These are phyloP conservation scores for Engystomops pustulosus DNA, from an alignment of 2,113 vertebrate species.

Conservation along the genomic window DNA sequence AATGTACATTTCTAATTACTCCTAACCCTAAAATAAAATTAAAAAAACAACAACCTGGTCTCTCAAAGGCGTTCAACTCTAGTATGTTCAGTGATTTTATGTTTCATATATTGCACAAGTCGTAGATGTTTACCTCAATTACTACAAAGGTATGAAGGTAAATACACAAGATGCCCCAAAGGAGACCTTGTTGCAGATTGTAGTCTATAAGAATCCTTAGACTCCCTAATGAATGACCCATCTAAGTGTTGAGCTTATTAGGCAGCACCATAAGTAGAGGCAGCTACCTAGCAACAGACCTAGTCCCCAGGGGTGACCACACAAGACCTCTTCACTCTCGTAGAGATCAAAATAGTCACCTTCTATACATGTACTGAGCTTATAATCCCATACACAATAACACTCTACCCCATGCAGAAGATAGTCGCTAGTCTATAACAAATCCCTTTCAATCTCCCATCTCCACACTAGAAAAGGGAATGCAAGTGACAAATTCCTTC, in stretches of 20 bases:
- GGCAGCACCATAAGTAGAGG: neutral
- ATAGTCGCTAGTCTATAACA: neutral
- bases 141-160: neutral
- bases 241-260: neutral
- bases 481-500: constrained; percentile 1
- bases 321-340: neutral
- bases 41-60: too few species aligned
- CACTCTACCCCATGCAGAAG: neutral
- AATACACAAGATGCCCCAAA: neutral
- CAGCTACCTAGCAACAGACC: neutral
- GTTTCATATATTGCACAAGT: too few species aligned
- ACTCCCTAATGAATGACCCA: neutral
- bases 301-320: neutral
- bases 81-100: too few species aligned
- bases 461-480: neutral
- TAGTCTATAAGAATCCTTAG: neutral
- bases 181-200: neutral
- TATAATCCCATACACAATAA: neutral
- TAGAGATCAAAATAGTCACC: neutral
- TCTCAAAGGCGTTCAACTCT: too few species aligned
- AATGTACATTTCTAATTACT: too few species aligned
- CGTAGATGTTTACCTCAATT: too few species aligned
- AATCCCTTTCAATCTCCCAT: neutral
- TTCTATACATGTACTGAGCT: neutral
- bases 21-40: too few species aligned